Evolutionary conservation across 2,113 vertebrate genomes (phyloP).

Genomic region (Suricata suricatta): DNA sequence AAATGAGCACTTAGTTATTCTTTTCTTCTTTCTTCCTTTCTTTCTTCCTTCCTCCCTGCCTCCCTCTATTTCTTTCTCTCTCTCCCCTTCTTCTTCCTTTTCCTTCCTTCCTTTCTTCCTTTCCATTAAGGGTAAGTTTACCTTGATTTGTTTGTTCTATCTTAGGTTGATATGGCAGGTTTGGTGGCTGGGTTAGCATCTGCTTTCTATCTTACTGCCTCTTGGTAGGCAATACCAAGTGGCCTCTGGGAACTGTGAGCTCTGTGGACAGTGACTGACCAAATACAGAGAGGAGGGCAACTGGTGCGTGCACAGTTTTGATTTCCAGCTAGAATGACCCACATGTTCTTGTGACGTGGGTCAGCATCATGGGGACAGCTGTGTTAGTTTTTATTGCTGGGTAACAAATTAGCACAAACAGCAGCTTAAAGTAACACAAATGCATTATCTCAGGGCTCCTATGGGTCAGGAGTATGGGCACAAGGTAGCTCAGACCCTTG

Average conservation of each 20-base stretch:
- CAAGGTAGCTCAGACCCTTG: background rate
- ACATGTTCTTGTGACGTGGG: too few relatives aligned
- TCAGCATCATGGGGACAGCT: background rate
- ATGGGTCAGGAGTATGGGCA: background rate
- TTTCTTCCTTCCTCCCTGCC: rapidly evolving
- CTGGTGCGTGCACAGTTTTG: background rate
- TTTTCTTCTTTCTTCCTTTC: background rate
- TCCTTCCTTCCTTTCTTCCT: background rate
- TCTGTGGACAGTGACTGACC: background rate
- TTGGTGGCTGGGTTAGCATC: background rate
- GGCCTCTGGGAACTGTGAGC: background rate
- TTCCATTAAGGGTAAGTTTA: background rate
- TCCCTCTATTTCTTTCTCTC: rapidly evolving
- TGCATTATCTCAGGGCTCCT: background rate
- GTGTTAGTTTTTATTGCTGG: background rate
- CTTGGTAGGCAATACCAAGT: background rate
- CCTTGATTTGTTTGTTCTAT: background rate
- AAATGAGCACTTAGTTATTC: background rate
- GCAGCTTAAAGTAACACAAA: background rate
- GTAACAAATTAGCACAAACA: background rate
- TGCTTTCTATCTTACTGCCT: background rate
- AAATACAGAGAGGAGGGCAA: background rate
- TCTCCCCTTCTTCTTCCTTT: too few relatives aligned
- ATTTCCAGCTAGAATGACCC: background rate
- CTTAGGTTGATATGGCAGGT: background rate